Evolutionary conservation across 2,888 invertebrate genomes (phyloP), one percentile per base, ranked within the genome.

Genomic region (Lepetodrilus schrolli): DNA sequence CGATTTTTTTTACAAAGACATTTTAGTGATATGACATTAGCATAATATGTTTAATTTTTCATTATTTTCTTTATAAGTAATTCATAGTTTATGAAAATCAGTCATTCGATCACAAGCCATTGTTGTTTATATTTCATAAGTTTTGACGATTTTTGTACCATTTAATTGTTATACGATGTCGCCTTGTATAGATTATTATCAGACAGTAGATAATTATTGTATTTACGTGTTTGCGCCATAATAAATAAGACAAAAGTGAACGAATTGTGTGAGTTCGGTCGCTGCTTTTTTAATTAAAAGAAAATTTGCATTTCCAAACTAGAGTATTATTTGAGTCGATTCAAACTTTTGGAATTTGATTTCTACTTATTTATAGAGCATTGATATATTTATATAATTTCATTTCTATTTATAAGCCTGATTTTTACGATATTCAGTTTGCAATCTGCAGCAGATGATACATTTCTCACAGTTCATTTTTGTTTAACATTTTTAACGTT

Each of bases 81-180:
- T 58, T 58, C 58, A 58, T 58, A 58, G 58, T 58, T 58, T 58
- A 58, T 58, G 58, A 58, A 30, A 43, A 58, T 58, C 58, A 13
- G 58, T 58, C 58, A 58, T 58, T 58, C 58, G 58, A 17, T 26
- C 30, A 34, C 26, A 58, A 23, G 58, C 58, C 30, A 58, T 58
- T 58, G 58, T 58, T 58, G 58, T 58, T 58, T 58, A 58, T 58
- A 58, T 58, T 43, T 58, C 58, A 58, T 58, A 58, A 58, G 26
- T 58, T 58, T 58, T 58, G 58, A 58, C 26, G 58, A 58, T 58
- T 58, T 58, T 58, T 58, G 58, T 58, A 58, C 58, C 58, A 58
- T 58, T 58, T 58, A 34, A 58, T 58, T 58, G 58, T 58, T 58
- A 58, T 58, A 58, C 26, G n/a, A 26, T 58, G 58, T 58, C 34